Percentiles rank a stretch among this genome's conserved stretches.
These are phyloP conservation scores for Eclectus roratus DNA, from an alignment of 2,113 vertebrate genomes.

Conservation along the genomic window DNA sequence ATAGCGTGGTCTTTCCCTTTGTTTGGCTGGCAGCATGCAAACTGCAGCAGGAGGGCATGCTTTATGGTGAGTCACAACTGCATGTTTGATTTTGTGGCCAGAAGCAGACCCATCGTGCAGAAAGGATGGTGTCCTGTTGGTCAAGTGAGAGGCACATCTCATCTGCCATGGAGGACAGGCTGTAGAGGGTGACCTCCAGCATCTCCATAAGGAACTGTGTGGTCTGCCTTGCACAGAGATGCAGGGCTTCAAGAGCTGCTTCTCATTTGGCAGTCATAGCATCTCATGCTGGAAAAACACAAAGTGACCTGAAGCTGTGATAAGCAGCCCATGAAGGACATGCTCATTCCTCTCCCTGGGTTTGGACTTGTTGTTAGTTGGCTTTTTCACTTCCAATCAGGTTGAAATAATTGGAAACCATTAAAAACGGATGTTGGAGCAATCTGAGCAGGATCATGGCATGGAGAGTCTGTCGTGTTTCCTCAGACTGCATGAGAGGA, in stretches of 20 bases:
- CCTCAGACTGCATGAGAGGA: not conserved
- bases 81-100: accelerated
- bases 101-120: not conserved
- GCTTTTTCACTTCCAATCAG: accelerated
- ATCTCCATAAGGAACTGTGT: accelerated
- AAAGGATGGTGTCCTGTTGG: not conserved
- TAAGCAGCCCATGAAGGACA: not conserved
- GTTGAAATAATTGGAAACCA: not conserved
- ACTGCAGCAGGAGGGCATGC: not conserved
- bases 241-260: not conserved
- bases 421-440: not conserved
- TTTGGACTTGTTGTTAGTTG: not conserved
- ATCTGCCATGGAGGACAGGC: not conserved
- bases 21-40: not conserved
- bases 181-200: not conserved
- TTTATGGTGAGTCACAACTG: not conserved
- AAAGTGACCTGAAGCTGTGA: not conserved
- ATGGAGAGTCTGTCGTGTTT: not conserved
- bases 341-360: not conserved
- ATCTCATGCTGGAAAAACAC: not conserved
- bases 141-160: not conserved
- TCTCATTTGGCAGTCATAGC: not conserved
- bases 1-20: not conserved
- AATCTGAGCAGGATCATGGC: not conserved
- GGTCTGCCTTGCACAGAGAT: not conserved